A percentile compares a stretch with the other conserved stretches of the same genome.
Conservation (phyloP, 2,113 vertebrate species). For the Vicugna pacos region DNA sequence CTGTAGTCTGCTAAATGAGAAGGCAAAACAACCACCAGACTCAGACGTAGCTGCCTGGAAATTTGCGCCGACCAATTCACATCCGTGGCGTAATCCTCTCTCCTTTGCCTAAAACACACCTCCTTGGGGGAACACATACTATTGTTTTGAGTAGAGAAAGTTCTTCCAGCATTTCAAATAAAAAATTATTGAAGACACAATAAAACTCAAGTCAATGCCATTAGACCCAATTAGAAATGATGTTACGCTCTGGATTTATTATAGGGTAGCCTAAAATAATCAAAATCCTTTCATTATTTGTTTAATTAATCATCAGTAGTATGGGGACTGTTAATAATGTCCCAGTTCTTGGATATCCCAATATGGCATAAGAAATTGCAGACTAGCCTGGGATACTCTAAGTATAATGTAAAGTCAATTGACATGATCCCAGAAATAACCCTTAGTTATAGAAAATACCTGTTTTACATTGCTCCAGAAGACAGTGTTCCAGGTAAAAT, state of each 20-base stretch:
- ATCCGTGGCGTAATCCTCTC: not conserved
- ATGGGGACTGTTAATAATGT: not conserved
- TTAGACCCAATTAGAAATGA: not conserved
- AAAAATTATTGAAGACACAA: not conserved
- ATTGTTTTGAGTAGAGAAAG: not conserved
- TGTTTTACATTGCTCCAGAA: conserved; percentile 38
- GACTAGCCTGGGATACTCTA: not conserved
- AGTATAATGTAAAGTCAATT: not conserved
- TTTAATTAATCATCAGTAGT: not conserved
- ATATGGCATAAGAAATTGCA: not conserved
- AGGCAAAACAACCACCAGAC: not conserved
- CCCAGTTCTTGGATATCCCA: not conserved
- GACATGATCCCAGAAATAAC: not conserved
- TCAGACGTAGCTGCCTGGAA: not conserved
- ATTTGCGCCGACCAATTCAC: not conserved
- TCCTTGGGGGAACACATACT: not conserved
- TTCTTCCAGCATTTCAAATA: not conserved
- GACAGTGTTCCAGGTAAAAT: not conserved
- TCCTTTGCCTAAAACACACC: not conserved
- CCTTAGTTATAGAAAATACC: conserved; percentile 17
- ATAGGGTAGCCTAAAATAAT: not conserved
- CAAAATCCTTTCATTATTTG: not conserved
- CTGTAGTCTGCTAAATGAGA: not conserved
- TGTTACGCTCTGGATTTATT: conserved; percentile 11
- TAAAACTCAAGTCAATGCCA: not conserved